Conservation (phyloP, 2,888 invertebrate species). For the Amphimallon solstitiale region DNA sequence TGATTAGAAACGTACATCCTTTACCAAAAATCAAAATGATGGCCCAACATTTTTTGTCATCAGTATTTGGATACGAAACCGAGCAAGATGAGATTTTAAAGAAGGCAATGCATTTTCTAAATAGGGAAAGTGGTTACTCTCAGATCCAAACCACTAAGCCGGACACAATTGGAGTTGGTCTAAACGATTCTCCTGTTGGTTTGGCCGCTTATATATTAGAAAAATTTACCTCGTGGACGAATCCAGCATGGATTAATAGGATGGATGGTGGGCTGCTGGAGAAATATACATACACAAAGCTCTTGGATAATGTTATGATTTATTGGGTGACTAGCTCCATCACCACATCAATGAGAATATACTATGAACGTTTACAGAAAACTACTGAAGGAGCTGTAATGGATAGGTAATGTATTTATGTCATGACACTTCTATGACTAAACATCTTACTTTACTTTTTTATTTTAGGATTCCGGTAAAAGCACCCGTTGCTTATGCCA, state of each 20-base stretch:
- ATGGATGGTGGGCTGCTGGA: slow-evolving; percentile 74
- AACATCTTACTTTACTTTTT: too few species aligned
- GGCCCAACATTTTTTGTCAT: too few species aligned
- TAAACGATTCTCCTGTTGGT: slow-evolving; percentile 80
- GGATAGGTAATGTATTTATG: slow-evolving; percentile 58
- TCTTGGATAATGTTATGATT: slow-evolving; percentile 81
- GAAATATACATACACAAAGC: slow-evolving; percentile 75
- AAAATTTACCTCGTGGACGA: slow-evolving; percentile 81
- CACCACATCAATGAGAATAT: slow-evolving; percentile 78
- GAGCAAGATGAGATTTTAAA: too few species aligned
- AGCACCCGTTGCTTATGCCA: slow-evolving; percentile 78
- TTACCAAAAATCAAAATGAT: too few species aligned
- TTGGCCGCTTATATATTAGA: slow-evolving; percentile 87
- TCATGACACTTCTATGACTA: too few species aligned
- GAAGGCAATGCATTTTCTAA: too few species aligned
- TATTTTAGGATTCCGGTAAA: slow-evolving; percentile 70
- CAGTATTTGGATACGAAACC: too few species aligned
- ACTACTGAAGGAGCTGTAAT: slow-evolving; percentile 45
- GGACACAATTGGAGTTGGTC: slow-evolving; percentile 78
- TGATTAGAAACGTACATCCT: neutral
- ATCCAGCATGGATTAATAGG: slow-evolving; percentile 60
- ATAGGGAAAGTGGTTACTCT: slow-evolving; percentile 72
- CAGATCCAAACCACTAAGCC: slow-evolving; percentile 90
- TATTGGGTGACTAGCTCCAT: slow-evolving; percentile 82
- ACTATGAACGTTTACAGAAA: slow-evolving; percentile 70